Evolutionary conservation across 2,797 vertebrate genomes (phyloP), one percentile per base, ranked within the genome.

Genomic region (Corythornis leucogaster): DNA sequence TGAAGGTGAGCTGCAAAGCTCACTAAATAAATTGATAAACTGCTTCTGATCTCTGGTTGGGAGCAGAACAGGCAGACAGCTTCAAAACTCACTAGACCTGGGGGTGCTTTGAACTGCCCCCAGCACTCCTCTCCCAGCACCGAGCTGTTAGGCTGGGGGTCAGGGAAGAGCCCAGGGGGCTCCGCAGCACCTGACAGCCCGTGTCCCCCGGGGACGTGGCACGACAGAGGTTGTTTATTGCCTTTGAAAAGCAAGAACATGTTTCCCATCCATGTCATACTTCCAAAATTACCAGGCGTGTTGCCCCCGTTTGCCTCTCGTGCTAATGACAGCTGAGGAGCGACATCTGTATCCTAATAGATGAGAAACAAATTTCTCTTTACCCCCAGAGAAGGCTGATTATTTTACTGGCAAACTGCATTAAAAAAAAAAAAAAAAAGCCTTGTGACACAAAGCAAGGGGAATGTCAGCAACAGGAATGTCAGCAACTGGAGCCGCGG

Each of bases 391-490:
- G 92, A 91, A 68, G 85, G 67, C 91, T 93, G 92, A 96, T 94
- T 88, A 74, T 95, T 95, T 93, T 35, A 80, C 89, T 75, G 86
- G 91, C 89, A 90, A 89, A 73, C 77, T 55, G 8, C 87, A 75
- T 93, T 91, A 73, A 85, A 94, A 92, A 90, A 93, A 93, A 92
- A 90, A 93, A 79, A 93, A 93, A 92, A 90, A 93, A 77, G 92
- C 94, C 87, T 93, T 81, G 87, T 96, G 95, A 95, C 96, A 96
- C 80, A 40, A 43, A 96, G 92, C 43, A 45, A 45, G 16, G 19
- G 43, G 43, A 45, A 19, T 45, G 18, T 45, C 43, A 19, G 43
- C 43, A 43, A 8, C 17, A 8, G 17, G 43, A 19, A 6, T 43
- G 43, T 43, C 43, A 9, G 43, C 18, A 45, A 19, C 43, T 18